Conservation (phyloP, 1,140 invertebrate genomes). For the Drosophila saltans region DNA sequence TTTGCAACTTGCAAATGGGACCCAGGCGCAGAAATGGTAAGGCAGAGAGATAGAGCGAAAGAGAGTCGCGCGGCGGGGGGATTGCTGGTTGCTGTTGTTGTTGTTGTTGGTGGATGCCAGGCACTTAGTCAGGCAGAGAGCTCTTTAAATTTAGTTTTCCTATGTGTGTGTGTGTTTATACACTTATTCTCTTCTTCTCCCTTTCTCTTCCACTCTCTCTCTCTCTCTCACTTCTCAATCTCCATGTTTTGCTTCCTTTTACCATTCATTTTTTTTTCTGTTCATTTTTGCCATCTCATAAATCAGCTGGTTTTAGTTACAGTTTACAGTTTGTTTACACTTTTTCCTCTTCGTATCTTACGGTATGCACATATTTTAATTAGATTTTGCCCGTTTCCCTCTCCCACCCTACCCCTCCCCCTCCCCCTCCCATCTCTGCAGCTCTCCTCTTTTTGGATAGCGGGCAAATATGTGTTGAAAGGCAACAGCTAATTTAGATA, state of each 20-base stretch:
- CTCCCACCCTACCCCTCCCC: not conserved
- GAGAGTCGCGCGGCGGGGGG: not conserved
- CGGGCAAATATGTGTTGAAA: not conserved
- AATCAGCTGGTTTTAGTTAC: conserved; percentile 56
- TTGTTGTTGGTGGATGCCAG: conserved; percentile 14
- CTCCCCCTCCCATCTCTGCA: no score
- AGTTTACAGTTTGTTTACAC: conserved; percentile 27
- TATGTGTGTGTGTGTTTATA: conserved; percentile 11
- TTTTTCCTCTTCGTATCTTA: conserved; percentile 29
- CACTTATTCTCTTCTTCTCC: not conserved
- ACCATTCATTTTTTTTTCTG: not conserved
- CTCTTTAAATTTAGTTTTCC: conserved; percentile 76
- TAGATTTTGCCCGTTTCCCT: conserved; percentile 16
- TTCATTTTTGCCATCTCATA: conserved; percentile 54
- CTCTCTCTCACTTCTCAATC: conserved; percentile 12
- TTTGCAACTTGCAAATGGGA: conserved; percentile 30
- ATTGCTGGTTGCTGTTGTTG: conserved; percentile 1
- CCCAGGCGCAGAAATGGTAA: not conserved
- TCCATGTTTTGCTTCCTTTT: conserved; percentile 23
- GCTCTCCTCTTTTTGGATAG: not conserved
- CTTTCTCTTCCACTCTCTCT: not conserved
- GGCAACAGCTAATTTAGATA: conserved; percentile 4
- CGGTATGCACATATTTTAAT: conserved; percentile 68
- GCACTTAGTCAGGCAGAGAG: conserved; percentile 35
- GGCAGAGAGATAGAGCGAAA: not conserved